A percentile compares a stretch with the other conserved stretches of the same genome.
phyloP scores from a whole-genome alignment of 1,140 invertebrate species.

The Penaeus japonicus region DNA sequence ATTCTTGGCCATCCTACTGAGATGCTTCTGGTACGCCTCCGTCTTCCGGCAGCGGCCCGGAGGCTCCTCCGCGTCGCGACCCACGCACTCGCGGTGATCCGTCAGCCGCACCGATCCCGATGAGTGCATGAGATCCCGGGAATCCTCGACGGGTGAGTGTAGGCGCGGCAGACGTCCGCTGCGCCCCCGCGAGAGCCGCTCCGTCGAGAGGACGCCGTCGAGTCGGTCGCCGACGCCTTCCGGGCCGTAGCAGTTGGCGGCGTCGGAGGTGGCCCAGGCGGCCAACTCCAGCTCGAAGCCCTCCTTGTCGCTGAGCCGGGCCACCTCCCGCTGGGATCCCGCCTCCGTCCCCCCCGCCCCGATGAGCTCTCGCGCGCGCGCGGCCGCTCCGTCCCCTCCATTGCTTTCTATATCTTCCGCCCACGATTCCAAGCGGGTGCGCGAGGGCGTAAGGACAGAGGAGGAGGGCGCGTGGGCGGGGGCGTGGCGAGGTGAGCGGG shows the following conservation, averaged over 20 bases:
- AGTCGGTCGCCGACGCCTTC: background rate
- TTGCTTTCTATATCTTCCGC: too few species aligned
- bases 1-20: background rate
- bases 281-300: constrained; percentile 33
- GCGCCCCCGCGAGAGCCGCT: background rate
- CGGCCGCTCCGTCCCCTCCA: background rate
- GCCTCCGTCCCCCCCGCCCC: background rate
- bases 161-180: constrained; percentile 10
- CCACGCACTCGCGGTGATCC: constrained; percentile 2
- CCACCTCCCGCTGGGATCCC: background rate
- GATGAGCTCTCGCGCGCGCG: background rate
- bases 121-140: background rate
- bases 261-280: background rate
- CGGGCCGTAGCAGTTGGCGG: background rate
- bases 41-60: background rate
- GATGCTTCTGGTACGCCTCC: background rate
- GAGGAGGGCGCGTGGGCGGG: background rate
- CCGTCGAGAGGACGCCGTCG: background rate
- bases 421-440: background rate
- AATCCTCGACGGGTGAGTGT: background rate
- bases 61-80: background rate
- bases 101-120: background rate
- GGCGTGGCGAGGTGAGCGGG: background rate
- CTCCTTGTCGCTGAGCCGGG: background rate
- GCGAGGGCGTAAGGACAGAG: background rate